Evolutionary conservation across 2,113 vertebrate genomes (phyloP).

Genomic region (Lampris incognitus): DNA sequence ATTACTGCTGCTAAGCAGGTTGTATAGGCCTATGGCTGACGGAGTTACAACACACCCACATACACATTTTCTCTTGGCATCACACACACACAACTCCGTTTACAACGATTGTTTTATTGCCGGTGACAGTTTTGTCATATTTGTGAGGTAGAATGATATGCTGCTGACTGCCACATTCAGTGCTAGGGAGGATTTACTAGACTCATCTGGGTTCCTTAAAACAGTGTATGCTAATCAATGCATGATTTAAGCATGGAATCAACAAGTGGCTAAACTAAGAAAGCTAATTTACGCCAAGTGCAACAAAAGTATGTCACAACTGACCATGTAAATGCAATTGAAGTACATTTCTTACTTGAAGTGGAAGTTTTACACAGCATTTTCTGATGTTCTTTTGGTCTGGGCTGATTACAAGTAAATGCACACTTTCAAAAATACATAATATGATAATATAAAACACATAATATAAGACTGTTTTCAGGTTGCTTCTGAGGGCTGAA

Average conservation of each 20-base stretch:
- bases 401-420: too few species aligned
- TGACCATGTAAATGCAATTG: too few species aligned
- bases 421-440: too few species aligned
- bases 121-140: slow-evolving; percentile 29
- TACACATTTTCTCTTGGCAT: background rate
- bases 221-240: too few species aligned
- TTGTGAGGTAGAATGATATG: slow-evolving; percentile 9
- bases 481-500: too few species aligned
- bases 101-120: background rate
- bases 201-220: background rate
- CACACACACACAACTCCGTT: slow-evolving; percentile 1
- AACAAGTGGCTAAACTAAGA: too few species aligned
- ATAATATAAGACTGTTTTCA: too few species aligned
- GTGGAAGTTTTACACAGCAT: background rate
- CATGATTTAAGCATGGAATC: too few species aligned
- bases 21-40: slow-evolving; percentile 19
- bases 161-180: background rate
- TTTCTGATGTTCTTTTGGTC: too few species aligned
- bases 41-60: background rate
- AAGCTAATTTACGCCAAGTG: too few species aligned
- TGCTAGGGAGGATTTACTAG: background rate
- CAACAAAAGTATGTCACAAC: too few species aligned
- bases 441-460: too few species aligned
- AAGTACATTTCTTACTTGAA: background rate
- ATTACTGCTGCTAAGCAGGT: background rate